These are phyloP conservation scores for Tachyglossus aculeatus DNA, from an alignment of 2,797 vertebrate species.

Conservation along the genomic window DNA sequence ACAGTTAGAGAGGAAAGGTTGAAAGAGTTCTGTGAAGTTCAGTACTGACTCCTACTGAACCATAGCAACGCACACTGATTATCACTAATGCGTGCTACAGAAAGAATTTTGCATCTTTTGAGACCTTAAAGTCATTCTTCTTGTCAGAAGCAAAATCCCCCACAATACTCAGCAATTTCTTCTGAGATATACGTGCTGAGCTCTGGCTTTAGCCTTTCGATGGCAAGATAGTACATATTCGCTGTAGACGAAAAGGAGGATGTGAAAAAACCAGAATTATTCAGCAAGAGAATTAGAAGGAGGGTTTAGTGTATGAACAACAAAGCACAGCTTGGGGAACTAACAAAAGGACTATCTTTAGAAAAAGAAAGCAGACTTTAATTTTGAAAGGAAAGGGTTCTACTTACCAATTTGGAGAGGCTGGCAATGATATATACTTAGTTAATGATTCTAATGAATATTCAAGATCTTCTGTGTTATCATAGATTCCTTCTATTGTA, in stretches of 20 bases:
- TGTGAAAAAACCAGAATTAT: constrained; percentile 7
- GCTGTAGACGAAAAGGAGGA: not conserved
- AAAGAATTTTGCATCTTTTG: constrained; percentile 54
- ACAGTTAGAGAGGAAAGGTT: constrained; percentile 64
- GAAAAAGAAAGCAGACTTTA: not conserved
- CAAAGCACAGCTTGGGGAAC: constrained; percentile 12
- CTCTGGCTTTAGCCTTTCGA: constrained; percentile 10
- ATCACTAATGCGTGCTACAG: constrained; percentile 56
- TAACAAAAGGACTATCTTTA: not conserved
- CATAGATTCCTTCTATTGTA: not conserved
- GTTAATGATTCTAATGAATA: constrained; percentile 40
- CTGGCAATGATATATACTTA: not conserved
- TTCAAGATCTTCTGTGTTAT: not conserved
- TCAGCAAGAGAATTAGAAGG: constrained; percentile 36
- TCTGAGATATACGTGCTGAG: constrained; percentile 40
- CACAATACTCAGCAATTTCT: constrained; percentile 28
- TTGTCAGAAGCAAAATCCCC: constrained; percentile 29
- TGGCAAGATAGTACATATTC: constrained; percentile 28
- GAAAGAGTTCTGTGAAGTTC: constrained; percentile 68
- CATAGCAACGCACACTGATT: constrained; percentile 60
- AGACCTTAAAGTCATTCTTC: constrained; percentile 44
- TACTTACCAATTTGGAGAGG: constrained; percentile 26
- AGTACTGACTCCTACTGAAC: constrained; percentile 53
- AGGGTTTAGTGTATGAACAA: constrained; percentile 42
- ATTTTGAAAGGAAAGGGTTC: constrained; percentile 25